phyloP scores from a whole-genome alignment of 2,113 vertebrate genomes.

The Thinocorus orbignyianus region DNA sequence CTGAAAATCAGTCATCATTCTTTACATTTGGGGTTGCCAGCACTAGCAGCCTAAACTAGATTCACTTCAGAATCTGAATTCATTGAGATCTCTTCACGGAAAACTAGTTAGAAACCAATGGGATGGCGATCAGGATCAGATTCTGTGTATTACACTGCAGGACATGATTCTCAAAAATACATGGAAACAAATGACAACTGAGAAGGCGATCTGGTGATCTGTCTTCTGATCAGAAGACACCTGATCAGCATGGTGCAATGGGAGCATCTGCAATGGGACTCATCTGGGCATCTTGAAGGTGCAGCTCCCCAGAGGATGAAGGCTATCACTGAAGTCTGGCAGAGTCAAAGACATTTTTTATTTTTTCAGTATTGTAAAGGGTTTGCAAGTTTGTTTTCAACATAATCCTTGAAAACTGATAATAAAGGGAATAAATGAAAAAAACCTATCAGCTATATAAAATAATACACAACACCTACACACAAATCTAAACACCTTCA shows the following conservation, averaged over 20 bases:
- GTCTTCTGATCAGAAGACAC: background rate
- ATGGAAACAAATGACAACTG: background rate
- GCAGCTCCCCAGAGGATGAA: background rate
- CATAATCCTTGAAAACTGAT: background rate
- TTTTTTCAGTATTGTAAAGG: background rate
- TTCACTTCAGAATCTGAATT: background rate
- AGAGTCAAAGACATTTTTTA: background rate
- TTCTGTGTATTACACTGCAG: background rate
- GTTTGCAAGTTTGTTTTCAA: background rate
- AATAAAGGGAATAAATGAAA: background rate
- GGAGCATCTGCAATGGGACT: background rate
- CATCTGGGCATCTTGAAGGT: background rate
- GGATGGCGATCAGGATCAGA: background rate
- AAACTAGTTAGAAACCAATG: background rate
- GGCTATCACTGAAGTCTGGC: background rate
- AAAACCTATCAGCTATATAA: background rate
- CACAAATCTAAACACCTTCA: background rate
- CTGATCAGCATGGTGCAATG: background rate
- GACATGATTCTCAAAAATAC: background rate
- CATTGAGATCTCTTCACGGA: background rate
- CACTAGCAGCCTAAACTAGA: background rate
- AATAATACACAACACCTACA: background rate
- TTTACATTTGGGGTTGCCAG: background rate
- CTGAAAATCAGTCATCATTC: background rate
- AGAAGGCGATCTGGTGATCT: background rate